These are phyloP conservation scores for Dasysyrphus tricinctus DNA, from an alignment of 2,888 invertebrate species.

Conservation along the genomic window DNA sequence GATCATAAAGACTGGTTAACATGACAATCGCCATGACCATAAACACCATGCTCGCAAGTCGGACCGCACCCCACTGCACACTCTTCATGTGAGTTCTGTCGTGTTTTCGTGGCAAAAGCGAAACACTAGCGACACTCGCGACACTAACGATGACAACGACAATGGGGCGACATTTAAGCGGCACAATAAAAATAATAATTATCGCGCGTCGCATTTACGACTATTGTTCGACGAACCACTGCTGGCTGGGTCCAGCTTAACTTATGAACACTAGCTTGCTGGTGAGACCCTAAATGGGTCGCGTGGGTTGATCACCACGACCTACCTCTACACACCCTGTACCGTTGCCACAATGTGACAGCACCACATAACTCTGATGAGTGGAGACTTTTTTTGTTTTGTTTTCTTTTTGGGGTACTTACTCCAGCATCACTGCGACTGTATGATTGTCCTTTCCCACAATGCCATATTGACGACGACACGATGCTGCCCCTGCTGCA, in stretches of 20 bases:
- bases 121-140: slow-evolving; percentile 30
- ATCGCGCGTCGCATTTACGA: slow-evolving; percentile 72
- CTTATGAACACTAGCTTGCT: background rate
- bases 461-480: background rate
- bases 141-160: slow-evolving; percentile 67
- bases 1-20: slow-evolving; percentile 75
- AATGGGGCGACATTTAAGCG: slow-evolving; percentile 69
- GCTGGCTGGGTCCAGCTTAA: slow-evolving; percentile 34
- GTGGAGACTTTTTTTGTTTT: slow-evolving; percentile 54
- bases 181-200: slow-evolving; percentile 75
- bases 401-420: slow-evolving; percentile 38
- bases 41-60: slow-evolving; percentile 44
- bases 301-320: slow-evolving; percentile 64
- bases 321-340: slow-evolving; percentile 40
- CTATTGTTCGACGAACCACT: slow-evolving; percentile 57
- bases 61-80: background rate
- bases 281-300: slow-evolving; percentile 43
- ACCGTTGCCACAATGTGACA: slow-evolving; percentile 9
- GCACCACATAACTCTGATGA: slow-evolving; percentile 56
- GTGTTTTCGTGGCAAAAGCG: slow-evolving; percentile 28
- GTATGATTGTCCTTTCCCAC: slow-evolving; percentile 46
- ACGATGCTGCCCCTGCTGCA: background rate
- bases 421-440: slow-evolving; percentile 22
- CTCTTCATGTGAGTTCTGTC: slow-evolving; percentile 13
- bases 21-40: slow-evolving; percentile 70